A percentile compares a stretch with the other conserved stretches of the same genome.
These are phyloP conservation scores for Dasysyrphus tricinctus DNA, from an alignment of 2,888 invertebrate species.

Conservation along the genomic window DNA sequence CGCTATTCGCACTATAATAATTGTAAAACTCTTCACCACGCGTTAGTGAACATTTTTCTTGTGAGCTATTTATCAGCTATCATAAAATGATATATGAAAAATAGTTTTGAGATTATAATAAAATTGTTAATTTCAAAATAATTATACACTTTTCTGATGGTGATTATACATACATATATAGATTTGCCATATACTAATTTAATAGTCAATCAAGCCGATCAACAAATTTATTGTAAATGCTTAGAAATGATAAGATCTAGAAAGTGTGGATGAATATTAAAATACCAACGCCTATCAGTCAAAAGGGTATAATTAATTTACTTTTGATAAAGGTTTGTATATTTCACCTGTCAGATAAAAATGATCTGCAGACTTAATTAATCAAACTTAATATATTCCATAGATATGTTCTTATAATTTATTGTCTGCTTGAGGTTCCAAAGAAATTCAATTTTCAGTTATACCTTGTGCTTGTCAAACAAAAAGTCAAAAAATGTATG, in stretches of 20 bases:
- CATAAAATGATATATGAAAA: constrained; percentile 6
- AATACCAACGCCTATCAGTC: not conserved
- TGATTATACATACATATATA: not conserved
- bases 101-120: not conserved
- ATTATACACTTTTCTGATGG: not conserved
- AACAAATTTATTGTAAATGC: not conserved
- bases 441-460: no score
- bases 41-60: not conserved
- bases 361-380: not conserved
- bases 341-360: not conserved
- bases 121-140: constrained; percentile 9
- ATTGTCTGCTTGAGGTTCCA: no score
- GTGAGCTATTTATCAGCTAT: not conserved
- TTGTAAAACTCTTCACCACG: constrained; percentile 6
- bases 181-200: not conserved
- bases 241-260: not conserved
- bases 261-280: constrained; percentile 16
- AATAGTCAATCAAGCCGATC: not conserved
- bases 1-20: no score
- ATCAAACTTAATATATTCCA: not conserved
- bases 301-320: not conserved
- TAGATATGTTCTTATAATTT: no score
- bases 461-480: no score
- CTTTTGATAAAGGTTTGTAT: not conserved
- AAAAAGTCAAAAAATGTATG: no score